Evolutionary conservation across 2,113 vertebrate species (phyloP), one percentile per base, ranked within the genome.

Genomic region (Otus sunia): DNA sequence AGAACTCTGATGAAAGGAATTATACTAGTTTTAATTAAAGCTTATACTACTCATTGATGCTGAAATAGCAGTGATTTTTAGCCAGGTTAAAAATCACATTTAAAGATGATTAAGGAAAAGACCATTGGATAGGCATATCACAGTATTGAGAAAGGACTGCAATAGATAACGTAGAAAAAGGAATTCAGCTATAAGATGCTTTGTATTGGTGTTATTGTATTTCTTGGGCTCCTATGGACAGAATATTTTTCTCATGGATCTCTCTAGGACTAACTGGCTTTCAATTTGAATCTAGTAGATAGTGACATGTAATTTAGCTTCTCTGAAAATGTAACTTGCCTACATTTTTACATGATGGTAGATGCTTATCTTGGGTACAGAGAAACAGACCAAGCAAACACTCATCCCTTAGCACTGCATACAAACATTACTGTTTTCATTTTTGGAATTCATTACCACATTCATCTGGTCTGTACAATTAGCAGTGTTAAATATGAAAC

Each of bases 11-110:
- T 64, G 47, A 94, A 79, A 92, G 53, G 12, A 86, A 69, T 89
- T 86, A 91, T 62, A 74, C 9, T 59, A 43, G 15, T 39, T 95
- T 96, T 91, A 96, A 96, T 93, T 91, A 92, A 92, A 93, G 76
- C 21, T 78, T 73, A 60, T 5, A 67, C 34, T 85, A 56, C 20
- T 90, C 41, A 82, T 29, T 86, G 19, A 45, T 39, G 49, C 81
- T 56, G 64, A 64, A 73, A 71, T 6, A 19, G 16, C 22, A 86
- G n/a, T 58, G n/a, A 66, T 95, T 91, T 96, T 89, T 83, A 87
- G 43, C 30, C 32, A 76, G 52, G 49, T 79, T 94, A 94, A 72
- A 96, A 87, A 21, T 11, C 7, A 41, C 45, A 75, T 41, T 60
- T 83, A 45, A 72, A 85, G 66, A 76, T 45, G 50, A 73, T 4